Base-by-base conservation (phyloP, 2,888 invertebrate genomes). In the Epicampocera succincta region DNA sequence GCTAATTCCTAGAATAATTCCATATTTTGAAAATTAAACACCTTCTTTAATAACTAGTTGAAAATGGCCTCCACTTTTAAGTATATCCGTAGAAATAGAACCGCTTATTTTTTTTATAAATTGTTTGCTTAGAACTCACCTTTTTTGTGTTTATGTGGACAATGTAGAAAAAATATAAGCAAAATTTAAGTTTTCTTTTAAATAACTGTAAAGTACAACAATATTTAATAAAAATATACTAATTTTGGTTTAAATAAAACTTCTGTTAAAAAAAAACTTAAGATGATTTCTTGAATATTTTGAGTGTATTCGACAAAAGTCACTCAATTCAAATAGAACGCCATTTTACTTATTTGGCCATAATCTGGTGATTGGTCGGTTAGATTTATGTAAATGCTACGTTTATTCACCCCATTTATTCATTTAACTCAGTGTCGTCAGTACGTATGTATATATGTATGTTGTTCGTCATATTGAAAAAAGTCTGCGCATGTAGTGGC, bases 401-500 rank as follows among this genome's bases (percentile, higher is more conserved):
- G 8, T 69, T 21, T 61, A 5, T 65, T 61, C 78, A 72, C 66
- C 78, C 78, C 78, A 58, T 38, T 78, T 58, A 13, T 65, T 65
- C 58, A 44, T 44, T 65, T 72, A 58, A 78, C 65, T 72, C 71
- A 65, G 9, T 44, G 19, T 21, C n/a, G 13, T 29, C 48, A 63
- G 3, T 42, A 50, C 65, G n/a, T n/a, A n/a, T n/a, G n/a, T n/a
- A n/a, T n/a, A n/a, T n/a, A n/a, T n/a, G n/a, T n/a, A n/a, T n/a
- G n/a, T n/a, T n/a, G n/a, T n/a, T n/a, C 60, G 8, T 58, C 38
- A 71, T 71, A 33, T 42, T 1, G 15, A 58, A 60, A 46, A 72
- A 68, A 72, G 33, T 72, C 78, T 79, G 78, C 78, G 78, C 77
- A 44, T 48, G 29, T 63, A 48, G 61, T 29, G 13, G 38, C 60